These are phyloP conservation scores for Pluvianellus socialis DNA, from an alignment of 2,113 vertebrate species.

Conservation along the genomic window DNA sequence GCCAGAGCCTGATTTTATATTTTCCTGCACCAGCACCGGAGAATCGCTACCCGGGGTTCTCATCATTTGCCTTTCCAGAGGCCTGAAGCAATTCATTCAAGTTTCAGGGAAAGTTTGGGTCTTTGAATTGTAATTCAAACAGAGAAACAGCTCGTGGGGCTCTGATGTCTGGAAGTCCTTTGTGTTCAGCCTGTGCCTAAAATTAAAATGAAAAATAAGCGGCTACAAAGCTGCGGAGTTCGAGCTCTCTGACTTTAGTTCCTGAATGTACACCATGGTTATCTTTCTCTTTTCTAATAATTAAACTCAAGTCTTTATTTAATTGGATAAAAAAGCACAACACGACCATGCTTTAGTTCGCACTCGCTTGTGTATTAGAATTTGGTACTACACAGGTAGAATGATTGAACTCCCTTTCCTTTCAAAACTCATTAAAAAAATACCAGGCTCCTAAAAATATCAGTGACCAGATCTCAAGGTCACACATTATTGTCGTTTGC, in stretches of 20 bases:
- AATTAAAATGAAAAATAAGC: background rate
- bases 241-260: background rate
- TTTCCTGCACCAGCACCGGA: background rate
- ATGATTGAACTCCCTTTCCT: background rate
- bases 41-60: background rate
- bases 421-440: background rate
- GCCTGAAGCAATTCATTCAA: background rate
- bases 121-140: background rate
- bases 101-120: background rate
- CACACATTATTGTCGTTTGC: background rate
- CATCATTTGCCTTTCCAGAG: background rate
- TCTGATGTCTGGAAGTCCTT: background rate
- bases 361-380: background rate
- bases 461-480: background rate
- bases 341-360: background rate
- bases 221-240: background rate
- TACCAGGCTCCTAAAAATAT: background rate
- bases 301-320: background rate
- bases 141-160: background rate
- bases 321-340: background rate
- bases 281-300: background rate
- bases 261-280: background rate
- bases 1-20: background rate
- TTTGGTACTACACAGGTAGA: background rate
- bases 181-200: background rate